Conservation (phyloP, 2,888 invertebrate genomes). For the Lepidonotus clava region DNA sequence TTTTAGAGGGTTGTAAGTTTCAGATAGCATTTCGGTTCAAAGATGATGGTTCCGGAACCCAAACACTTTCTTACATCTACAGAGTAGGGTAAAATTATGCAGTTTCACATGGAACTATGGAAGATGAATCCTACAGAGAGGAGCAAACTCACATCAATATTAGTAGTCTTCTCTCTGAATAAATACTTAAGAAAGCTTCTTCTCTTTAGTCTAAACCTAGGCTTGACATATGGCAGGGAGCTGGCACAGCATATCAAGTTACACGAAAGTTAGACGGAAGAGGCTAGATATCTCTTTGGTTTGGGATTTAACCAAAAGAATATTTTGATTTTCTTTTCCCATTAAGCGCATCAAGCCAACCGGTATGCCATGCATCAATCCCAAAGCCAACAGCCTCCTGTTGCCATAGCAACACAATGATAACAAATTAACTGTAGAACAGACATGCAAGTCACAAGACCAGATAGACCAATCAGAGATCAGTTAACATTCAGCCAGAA, state of each 20-base stretch:
- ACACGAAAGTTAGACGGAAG: too few relatives aligned
- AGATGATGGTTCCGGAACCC: too few relatives aligned
- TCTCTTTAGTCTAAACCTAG: not conserved
- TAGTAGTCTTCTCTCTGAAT: not conserved
- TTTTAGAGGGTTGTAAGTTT: not conserved
- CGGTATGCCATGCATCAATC: not conserved
- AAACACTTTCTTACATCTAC: too few relatives aligned
- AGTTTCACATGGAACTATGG: not conserved
- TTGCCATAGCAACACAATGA: slow-evolving; percentile 3
- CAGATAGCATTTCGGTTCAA: too few relatives aligned
- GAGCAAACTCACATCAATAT: not conserved
- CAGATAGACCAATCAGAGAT: not conserved
- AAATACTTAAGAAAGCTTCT: not conserved
- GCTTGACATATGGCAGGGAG: not conserved
- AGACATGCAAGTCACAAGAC: slow-evolving; percentile 23
- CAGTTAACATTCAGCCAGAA: slow-evolving; percentile 10
- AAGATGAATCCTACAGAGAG: not conserved
- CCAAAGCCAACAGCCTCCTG: not conserved
- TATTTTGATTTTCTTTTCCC: too few relatives aligned
- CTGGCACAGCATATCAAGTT: not conserved
- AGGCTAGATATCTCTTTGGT: too few relatives aligned
- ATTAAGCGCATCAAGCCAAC: not conserved
- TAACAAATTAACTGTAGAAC: not conserved
- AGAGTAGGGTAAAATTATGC: too few relatives aligned
- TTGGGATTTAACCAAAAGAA: too few relatives aligned